Base-by-base conservation (phyloP, 2,113 vertebrate species). In the Tor tambroides region DNA sequence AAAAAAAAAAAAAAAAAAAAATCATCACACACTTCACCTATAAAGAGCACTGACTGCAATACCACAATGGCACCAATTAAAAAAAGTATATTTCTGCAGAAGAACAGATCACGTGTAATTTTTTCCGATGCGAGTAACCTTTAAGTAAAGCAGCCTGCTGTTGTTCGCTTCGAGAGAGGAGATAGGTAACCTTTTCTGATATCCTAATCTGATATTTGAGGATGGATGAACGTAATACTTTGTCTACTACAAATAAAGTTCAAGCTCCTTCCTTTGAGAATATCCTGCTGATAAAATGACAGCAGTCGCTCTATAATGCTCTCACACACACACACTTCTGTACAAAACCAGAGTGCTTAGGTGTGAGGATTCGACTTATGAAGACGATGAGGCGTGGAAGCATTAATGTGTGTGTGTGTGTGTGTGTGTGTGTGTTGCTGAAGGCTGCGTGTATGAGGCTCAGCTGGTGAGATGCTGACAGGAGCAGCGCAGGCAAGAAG, bases 191-290 rank as follows among this genome's bases (percentile, higher is more conserved):
- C 88, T 87, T 89, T 89, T 83, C 83, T 83, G 49, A 83, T 79
- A 82, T 72, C 79, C 76, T 80, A 87, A 83, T 85, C 86, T 89
- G 78, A 86, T 89, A 87, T 89, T 87, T 89, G 88, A 83, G 80
- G 83, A 85, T 74, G 88, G 88, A 89, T 89, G 83, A 87, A 83
- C 41, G 78, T 80, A 83, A 85, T 85, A 80, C 79, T 87, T 82
- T 87, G 78, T 85, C 86, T 85, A 51, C 67, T 61, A 85, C 85
- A 89, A 87, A 87, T 89, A 89, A 89, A 89, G 86, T 87, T 89
- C 88, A 87, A n/a, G 76, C 61, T 51, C 86, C 81, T 82, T 43
- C 77, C 82, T 85, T 71, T 82, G 75, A 85, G 84, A 87, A 87
- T 87, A 71, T 89, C 88, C 82, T 84, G 67, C 65, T 84, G 82